Percentiles rank a stretch among this genome's conserved stretches.
These are phyloP conservation scores for Caenorhabditis sinica DNA, from an alignment of 2,888 invertebrate genomes.

Conservation along the genomic window DNA sequence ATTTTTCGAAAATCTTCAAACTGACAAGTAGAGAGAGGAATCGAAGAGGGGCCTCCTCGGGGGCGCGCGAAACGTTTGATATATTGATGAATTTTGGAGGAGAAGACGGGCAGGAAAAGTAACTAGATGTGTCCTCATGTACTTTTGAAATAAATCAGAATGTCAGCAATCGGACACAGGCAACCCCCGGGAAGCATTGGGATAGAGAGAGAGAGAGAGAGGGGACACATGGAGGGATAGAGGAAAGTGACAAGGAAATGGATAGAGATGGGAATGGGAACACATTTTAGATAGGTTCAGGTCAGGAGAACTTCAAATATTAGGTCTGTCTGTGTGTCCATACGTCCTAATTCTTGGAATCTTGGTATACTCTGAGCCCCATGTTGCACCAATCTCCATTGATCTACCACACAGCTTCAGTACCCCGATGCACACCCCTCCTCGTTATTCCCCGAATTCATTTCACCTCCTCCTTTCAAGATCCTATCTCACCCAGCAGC, in stretches of 20 bases:
- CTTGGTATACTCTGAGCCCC: no score
- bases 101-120: slow-evolving; percentile 4
- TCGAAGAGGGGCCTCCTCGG: neutral
- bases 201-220: slow-evolving; percentile 5
- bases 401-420: no score
- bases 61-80: slow-evolving; percentile 43
- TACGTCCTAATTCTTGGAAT: no score
- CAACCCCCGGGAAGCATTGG: slow-evolving; percentile 26
- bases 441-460: no score
- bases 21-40: neutral
- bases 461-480: no score
- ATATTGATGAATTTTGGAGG: slow-evolving; percentile 21
- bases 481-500: no score
- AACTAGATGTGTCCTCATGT: slow-evolving; percentile 26
- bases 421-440: no score
- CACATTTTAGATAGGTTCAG: neutral
- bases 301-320: neutral
- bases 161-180: slow-evolving; percentile 8
- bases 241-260: slow-evolving; percentile 9
- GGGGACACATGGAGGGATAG: slow-evolving; percentile 4
- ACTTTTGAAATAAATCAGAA: slow-evolving; percentile 43
- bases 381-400: no score
- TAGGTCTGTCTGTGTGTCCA: no score
- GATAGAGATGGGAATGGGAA: slow-evolving; percentile 20
- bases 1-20: slow-evolving; percentile 29